Percentiles rank a stretch among this genome's conserved stretches.
Evolutionary conservation across 1,140 invertebrate species (phyloP).

Genomic region (Drosophila busckii): DNA sequence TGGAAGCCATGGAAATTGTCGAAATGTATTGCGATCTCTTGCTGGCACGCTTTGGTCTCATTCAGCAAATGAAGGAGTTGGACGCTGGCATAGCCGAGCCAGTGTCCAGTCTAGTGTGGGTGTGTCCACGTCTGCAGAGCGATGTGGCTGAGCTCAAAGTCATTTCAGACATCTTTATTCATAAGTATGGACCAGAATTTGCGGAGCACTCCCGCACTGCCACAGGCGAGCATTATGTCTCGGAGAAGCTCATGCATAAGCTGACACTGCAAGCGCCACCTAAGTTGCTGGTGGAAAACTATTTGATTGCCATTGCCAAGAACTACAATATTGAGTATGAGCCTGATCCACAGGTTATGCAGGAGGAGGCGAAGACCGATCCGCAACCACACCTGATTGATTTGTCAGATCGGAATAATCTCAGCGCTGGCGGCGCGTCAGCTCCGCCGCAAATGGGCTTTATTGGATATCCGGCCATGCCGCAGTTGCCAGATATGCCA

Average conservation of each 20-base stretch:
- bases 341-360: constrained; percentile 95
- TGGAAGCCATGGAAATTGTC: constrained; percentile 99
- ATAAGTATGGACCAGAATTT: constrained; percentile 97
- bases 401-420: constrained; percentile 83
- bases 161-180: constrained; percentile 92
- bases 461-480: constrained; percentile 86
- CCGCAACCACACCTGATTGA: constrained; percentile 89
- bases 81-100: constrained; percentile 97
- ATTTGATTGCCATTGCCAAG: constrained; percentile 97
- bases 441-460: constrained; percentile 85
- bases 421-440: constrained; percentile 80
- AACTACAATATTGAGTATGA: constrained; percentile 95
- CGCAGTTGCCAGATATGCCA: constrained; percentile 81
- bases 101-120: constrained; percentile 98
- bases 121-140: constrained; percentile 91
- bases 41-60: constrained; percentile 97
- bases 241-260: constrained; percentile 97
- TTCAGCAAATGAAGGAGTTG: constrained; percentile 98
- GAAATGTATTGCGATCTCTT: constrained; percentile 99
- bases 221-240: constrained; percentile 87
- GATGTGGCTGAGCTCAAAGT: constrained; percentile 87
- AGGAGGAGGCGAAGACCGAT: constrained; percentile 84
- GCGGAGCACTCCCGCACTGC: constrained; percentile 90
- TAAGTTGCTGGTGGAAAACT: constrained; percentile 97
- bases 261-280: constrained; percentile 97